Evolutionary conservation across 2,888 invertebrate species (phyloP).

Genomic region (Tetropium fuscum): DNA sequence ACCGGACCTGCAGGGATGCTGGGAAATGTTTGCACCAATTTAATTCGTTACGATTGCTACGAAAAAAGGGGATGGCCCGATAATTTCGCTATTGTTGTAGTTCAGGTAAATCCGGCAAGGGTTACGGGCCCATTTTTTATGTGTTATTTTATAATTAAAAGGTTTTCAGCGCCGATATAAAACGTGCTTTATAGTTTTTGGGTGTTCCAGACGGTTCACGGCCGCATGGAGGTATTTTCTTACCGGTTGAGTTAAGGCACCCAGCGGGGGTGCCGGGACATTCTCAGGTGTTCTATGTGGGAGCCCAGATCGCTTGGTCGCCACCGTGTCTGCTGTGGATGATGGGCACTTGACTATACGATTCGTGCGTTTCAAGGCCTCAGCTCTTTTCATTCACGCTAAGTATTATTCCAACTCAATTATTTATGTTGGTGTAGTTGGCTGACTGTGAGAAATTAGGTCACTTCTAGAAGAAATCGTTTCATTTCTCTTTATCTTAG

Average conservation of each 20-base stretch:
- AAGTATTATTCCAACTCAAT: conserved; percentile 1
- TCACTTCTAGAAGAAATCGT: too few relatives aligned
- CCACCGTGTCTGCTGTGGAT: conserved; percentile 47
- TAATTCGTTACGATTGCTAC: conserved; percentile 56
- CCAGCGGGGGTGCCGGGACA: conserved; percentile 56
- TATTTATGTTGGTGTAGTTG: not conserved
- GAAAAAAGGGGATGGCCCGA: conserved; percentile 58
- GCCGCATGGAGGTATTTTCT: conserved; percentile 44
- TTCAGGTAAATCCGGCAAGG: conserved; percentile 55
- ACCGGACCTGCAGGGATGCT: conserved; percentile 53
- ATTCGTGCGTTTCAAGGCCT: conserved; percentile 35
- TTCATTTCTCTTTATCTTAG: too few relatives aligned
- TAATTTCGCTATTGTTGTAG: conserved; percentile 53
- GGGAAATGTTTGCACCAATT: conserved; percentile 53
- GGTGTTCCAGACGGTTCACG: conserved; percentile 28
- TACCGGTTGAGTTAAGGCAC: conserved; percentile 44
- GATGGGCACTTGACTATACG: conserved; percentile 40
- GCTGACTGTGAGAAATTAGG: too few relatives aligned
- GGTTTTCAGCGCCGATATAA: conserved; percentile 45
- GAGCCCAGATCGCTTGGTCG: conserved; percentile 42
- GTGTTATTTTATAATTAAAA: conserved; percentile 59
- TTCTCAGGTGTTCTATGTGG: conserved; percentile 58
- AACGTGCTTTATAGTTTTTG: conserved; percentile 22
- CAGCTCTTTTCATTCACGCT: conserved; percentile 33
- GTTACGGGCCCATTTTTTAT: conserved; percentile 50